A percentile compares a stretch with the other conserved stretches of the same genome.
These are phyloP conservation scores for Rhea americana DNA, from an alignment of 2,113 vertebrate genomes.

Conservation along the genomic window DNA sequence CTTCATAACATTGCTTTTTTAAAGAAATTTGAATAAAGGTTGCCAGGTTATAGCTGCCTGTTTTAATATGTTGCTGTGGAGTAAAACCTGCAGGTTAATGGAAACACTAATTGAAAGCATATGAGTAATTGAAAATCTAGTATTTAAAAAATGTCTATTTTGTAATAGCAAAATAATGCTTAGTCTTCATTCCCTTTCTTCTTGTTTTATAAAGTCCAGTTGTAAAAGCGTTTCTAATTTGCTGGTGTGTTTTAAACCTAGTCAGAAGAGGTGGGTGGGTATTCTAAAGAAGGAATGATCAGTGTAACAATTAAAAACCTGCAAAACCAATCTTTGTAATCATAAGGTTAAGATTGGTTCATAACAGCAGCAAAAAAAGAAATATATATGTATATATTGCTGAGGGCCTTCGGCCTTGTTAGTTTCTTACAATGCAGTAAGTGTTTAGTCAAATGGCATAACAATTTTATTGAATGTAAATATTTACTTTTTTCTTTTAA, in stretches of 20 bases:
- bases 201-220: not conserved
- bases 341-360: not conserved
- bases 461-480: not conserved
- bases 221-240: not conserved
- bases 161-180: too few species aligned
- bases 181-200: not conserved
- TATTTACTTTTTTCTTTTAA: not conserved
- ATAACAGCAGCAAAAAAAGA: not conserved
- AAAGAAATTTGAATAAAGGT: not conserved
- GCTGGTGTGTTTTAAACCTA: not conserved
- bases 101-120: not conserved
- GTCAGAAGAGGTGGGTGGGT: not conserved
- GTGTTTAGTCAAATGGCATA: not conserved
- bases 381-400: not conserved
- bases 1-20: not conserved
- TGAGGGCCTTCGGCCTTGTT: not conserved
- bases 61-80: not conserved
- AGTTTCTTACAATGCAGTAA: not conserved
- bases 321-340: not conserved
- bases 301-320: not conserved
- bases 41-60: not conserved
- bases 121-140: not conserved
- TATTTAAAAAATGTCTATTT: not conserved
- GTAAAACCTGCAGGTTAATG: not conserved
- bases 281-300: not conserved